Percentiles rank a stretch among this genome's conserved stretches.
Evolutionary conservation across 2,888 invertebrate species (phyloP).

Genomic region (Plemyria rubiginata): DNA sequence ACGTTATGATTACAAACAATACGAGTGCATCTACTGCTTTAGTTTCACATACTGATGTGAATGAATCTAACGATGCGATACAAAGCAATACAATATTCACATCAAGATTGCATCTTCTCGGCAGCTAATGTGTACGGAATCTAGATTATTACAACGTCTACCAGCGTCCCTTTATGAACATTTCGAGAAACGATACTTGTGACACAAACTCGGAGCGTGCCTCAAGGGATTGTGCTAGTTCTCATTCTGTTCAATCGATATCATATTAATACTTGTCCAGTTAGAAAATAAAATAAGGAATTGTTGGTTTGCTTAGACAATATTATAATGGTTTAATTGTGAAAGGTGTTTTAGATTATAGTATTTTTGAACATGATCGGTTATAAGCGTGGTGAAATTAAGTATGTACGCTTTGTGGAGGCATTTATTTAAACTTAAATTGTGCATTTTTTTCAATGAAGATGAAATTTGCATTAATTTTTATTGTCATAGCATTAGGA

Average conservation of each 20-base stretch:
- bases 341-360: neutral
- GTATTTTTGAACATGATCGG: neutral
- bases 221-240: slow-evolving; percentile 29
- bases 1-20: too few relatives aligned
- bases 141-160: slow-evolving; percentile 9
- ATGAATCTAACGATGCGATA: slow-evolving; percentile 12
- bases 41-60: slow-evolving; percentile 5
- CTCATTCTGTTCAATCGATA: slow-evolving; percentile 13
- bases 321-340: neutral
- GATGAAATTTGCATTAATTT: slow-evolving; percentile 40
- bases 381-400: neutral
- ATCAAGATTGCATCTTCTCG: slow-evolving; percentile 18
- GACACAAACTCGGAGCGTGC: slow-evolving; percentile 8
- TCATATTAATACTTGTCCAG: neutral
- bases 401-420: neutral
- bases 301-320: neutral
- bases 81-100: slow-evolving; percentile 23
- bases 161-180: neutral
- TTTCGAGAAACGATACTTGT: neutral
- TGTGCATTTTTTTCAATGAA: neutral
- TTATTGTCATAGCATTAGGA: slow-evolving; percentile 45
- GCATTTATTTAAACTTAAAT: neutral
- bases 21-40: neutral
- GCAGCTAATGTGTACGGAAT: slow-evolving; percentile 23
- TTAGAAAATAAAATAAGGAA: neutral